Evolutionary conservation across 2,888 invertebrate genomes (phyloP).

Genomic region (Dasypolia templi): DNA sequence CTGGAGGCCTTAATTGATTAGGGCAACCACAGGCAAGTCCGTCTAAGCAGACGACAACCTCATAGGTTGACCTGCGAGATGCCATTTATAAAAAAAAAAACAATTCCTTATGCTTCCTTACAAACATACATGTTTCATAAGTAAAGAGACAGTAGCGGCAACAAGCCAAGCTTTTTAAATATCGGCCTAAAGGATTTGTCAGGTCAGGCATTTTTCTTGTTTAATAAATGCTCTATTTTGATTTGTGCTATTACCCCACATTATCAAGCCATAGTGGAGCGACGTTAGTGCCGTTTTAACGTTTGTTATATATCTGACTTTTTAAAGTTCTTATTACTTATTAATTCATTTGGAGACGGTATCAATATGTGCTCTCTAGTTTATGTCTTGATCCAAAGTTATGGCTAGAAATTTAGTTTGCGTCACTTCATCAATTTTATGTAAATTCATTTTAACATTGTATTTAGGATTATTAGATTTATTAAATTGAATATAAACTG

Average conservation of each 20-base stretch:
- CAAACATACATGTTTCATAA: too few relatives aligned
- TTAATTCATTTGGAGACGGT: too few relatives aligned
- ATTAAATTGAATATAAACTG: too few relatives aligned
- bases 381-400: neutral
- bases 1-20: too few relatives aligned
- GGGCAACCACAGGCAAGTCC: too few relatives aligned
- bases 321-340: neutral
- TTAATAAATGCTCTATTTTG: neutral
- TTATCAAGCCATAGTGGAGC: neutral
- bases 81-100: too few relatives aligned
- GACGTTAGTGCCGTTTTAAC: neutral
- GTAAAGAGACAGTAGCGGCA: conserved; percentile 1
- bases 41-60: too few relatives aligned
- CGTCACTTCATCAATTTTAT: neutral
- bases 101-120: too few relatives aligned
- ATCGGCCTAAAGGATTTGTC: neutral
- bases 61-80: too few relatives aligned
- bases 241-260: neutral
- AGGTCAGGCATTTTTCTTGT: conserved; percentile 4
- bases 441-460: too few relatives aligned
- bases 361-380: neutral
- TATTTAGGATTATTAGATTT: too few relatives aligned
- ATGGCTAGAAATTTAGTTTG: neutral
- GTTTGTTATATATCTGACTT: neutral
- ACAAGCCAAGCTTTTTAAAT: neutral